These are phyloP conservation scores for Nemurella pictetii DNA, from an alignment of 2,888 invertebrate species.

Conservation along the genomic window DNA sequence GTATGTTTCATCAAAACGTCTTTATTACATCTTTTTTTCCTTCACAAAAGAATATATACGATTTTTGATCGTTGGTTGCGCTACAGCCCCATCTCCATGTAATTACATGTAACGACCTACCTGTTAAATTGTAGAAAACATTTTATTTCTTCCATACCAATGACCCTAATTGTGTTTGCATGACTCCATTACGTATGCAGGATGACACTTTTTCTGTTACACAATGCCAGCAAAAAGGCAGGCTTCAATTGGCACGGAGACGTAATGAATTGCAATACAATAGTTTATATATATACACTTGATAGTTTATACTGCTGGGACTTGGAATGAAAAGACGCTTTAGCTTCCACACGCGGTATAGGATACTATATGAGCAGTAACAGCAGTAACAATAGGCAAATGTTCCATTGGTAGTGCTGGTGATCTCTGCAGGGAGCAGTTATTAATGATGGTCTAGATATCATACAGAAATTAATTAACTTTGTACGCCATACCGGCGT, in stretches of 20 bases:
- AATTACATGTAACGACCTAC: neutral
- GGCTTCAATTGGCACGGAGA: neutral
- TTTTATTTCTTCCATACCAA: neutral
- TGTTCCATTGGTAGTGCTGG: neutral
- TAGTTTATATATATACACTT: too few relatives aligned
- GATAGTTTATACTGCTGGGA: too few relatives aligned
- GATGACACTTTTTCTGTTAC: neutral
- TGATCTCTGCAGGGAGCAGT: neutral
- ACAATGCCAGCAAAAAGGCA: neutral
- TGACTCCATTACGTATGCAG: neutral
- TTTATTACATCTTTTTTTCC: neutral
- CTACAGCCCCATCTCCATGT: neutral
- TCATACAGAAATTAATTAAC: neutral
- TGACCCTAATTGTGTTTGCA: constrained; percentile 5
- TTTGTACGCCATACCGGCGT: neutral
- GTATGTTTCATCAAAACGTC: neutral
- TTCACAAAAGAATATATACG: neutral
- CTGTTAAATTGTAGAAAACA: neutral
- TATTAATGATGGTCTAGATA: neutral
- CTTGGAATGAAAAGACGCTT: neutral
- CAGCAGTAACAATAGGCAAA: neutral
- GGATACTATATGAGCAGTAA: too few relatives aligned
- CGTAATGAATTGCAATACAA: neutral
- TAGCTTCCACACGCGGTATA: neutral
- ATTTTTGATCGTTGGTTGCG: neutral